phyloP scores from a whole-genome alignment of 2,797 vertebrate genomes.

The Schizothorax lantsangensis region DNA sequence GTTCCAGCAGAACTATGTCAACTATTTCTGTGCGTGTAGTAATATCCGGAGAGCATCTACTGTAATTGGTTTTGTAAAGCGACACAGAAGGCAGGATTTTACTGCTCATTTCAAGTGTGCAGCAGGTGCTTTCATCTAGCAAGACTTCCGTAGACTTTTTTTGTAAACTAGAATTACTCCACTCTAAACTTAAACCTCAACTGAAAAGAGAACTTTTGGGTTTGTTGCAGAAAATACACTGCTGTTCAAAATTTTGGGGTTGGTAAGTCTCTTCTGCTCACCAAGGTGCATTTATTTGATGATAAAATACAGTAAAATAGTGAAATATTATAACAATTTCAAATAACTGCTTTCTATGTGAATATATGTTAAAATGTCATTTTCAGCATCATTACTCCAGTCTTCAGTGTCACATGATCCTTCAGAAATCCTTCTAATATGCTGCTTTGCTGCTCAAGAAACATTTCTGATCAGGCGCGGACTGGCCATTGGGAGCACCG shows the following conservation, averaged over 20 bases:
- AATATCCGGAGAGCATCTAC: conserved; percentile 14
- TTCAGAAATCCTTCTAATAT: background rate
- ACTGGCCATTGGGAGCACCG: too few species aligned
- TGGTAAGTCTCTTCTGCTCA: background rate
- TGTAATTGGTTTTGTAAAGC: conserved; percentile 14
- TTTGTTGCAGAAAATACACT: background rate
- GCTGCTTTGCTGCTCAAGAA: background rate
- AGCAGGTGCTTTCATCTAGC: conserved; percentile 45
- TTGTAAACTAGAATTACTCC: background rate
- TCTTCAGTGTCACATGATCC: background rate
- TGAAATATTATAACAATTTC: background rate
- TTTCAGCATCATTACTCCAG: background rate
- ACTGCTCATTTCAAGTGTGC: background rate
- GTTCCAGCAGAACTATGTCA: conserved; percentile 71
- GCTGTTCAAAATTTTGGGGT: background rate
- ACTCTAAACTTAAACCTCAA: background rate
- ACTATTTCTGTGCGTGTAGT: conserved; percentile 45
- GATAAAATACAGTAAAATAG: background rate
- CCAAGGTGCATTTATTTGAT: background rate
- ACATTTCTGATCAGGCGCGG: background rate
- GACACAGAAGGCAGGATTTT: background rate
- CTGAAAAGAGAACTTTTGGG: background rate
- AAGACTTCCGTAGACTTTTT: background rate
- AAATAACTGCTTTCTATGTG: background rate
- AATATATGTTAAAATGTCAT: background rate